Evolutionary conservation across 2,888 invertebrate genomes (phyloP).

Genomic region (Napeogenes sylphis): DNA sequence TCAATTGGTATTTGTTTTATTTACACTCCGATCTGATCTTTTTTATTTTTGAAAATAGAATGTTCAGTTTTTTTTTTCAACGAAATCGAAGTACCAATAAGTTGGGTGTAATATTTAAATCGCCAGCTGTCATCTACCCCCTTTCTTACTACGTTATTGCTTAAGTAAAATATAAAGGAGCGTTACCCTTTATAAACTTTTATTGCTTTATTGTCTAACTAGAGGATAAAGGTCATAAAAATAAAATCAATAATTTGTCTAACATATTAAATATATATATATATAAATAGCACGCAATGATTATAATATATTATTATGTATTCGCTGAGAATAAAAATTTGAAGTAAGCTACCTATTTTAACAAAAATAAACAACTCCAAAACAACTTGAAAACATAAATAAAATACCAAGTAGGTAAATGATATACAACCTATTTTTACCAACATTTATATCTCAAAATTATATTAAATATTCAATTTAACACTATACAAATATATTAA

Average conservation of each 20-base stretch:
- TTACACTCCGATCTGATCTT: too few relatives aligned
- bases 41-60: too few relatives aligned
- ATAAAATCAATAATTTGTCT: too few relatives aligned
- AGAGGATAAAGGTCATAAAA: neutral
- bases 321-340: too few relatives aligned
- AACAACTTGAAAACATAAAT: neutral
- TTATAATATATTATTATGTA: too few relatives aligned
- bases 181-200: constrained; percentile 26
- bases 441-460: constrained; percentile 10
- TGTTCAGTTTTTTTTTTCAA: too few relatives aligned
- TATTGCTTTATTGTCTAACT: constrained; percentile 39
- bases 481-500: constrained; percentile 32
- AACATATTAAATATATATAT: too few relatives aligned
- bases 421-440: neutral
- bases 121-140: constrained; percentile 40
- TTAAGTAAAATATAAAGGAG: constrained; percentile 31
- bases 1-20: neutral
- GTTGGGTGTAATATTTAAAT: constrained; percentile 51
- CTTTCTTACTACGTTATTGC: constrained; percentile 39
- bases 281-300: too few relatives aligned
- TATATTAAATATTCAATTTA: constrained; percentile 14
- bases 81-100: neutral
- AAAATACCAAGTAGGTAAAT: neutral
- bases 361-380: too few relatives aligned
- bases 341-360: too few relatives aligned